Conservation (phyloP, 2,797 vertebrate genomes). For the Chelon auratus region DNA sequence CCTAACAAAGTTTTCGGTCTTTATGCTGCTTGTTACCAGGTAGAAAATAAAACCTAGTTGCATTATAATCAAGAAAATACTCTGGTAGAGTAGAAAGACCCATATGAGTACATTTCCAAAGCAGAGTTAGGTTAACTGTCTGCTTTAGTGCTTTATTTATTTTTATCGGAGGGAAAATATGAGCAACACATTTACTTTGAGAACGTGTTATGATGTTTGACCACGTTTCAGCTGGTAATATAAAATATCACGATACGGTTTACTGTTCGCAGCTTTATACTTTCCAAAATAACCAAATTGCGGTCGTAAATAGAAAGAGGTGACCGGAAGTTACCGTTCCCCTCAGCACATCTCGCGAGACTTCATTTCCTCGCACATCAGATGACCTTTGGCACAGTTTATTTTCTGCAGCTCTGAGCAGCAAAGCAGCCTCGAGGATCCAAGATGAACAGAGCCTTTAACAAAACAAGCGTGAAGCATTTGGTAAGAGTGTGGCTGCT, state of each 20-base stretch:
- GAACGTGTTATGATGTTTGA: neutral
- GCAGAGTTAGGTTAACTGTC: too few species aligned
- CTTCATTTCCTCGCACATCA: neutral
- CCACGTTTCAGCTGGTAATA: neutral
- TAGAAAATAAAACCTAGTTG: neutral
- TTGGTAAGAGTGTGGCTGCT: conserved; percentile 67
- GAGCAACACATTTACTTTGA: too few species aligned
- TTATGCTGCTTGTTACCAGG: neutral
- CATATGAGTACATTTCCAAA: too few species aligned
- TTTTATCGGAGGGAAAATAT: too few species aligned
- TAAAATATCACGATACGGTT: neutral
- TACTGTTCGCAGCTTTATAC: neutral
- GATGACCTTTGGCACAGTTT: conserved; percentile 66
- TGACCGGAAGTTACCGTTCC: conserved; percentile 10
- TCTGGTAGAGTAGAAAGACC: too few species aligned
- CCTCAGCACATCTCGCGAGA: conserved; percentile 71
- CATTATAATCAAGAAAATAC: too few species aligned
- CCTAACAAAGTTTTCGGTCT: neutral
- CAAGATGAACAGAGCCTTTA: conserved; percentile 78
- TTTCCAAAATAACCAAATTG: neutral
- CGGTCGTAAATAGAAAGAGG: too few species aligned
- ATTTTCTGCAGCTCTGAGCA: conserved; percentile 5
- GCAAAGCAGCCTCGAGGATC: neutral
- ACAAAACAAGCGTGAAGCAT: conserved; percentile 66
- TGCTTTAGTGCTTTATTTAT: too few species aligned